phyloP scores from a whole-genome alignment of 2,113 vertebrate species.

The Taxidea taxus region DNA sequence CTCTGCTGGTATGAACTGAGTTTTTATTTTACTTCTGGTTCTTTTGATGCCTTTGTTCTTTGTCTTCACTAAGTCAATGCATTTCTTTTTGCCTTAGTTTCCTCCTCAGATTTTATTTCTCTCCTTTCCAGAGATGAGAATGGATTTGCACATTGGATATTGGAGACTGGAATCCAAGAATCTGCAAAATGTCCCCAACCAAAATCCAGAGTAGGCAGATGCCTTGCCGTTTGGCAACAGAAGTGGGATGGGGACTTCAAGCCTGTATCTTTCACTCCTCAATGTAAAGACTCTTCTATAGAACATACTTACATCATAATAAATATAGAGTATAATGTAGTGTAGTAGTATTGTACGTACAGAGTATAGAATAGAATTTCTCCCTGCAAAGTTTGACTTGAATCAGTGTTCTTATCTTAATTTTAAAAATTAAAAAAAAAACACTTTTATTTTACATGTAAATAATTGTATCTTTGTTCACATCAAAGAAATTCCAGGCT shows the following conservation, averaged over 20 bases:
- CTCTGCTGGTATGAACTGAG: not conserved
- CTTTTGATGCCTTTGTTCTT: not conserved
- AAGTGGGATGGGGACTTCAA: not conserved
- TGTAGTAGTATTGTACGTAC: not conserved
- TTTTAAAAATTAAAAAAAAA: not conserved
- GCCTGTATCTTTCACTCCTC: not conserved
- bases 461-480: not conserved
- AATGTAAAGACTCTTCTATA: not conserved
- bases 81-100: not conserved
- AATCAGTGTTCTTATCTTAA: not conserved
- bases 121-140: not conserved
- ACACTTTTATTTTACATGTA: not conserved
- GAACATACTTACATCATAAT: not conserved
- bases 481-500: slow-evolving; percentile 40
- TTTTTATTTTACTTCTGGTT: not conserved
- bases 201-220: not conserved
- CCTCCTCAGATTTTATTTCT: not conserved
- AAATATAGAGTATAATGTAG: not conserved
- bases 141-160: not conserved
- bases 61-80: not conserved
- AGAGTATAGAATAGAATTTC: not conserved
- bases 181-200: not conserved
- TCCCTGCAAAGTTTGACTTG: not conserved
- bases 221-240: not conserved
- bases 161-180: not conserved